Percentiles rank a stretch among this genome's conserved stretches.
Evolutionary conservation across 2,797 vertebrate species (phyloP).

Genomic region (Varecia variegata): DNA sequence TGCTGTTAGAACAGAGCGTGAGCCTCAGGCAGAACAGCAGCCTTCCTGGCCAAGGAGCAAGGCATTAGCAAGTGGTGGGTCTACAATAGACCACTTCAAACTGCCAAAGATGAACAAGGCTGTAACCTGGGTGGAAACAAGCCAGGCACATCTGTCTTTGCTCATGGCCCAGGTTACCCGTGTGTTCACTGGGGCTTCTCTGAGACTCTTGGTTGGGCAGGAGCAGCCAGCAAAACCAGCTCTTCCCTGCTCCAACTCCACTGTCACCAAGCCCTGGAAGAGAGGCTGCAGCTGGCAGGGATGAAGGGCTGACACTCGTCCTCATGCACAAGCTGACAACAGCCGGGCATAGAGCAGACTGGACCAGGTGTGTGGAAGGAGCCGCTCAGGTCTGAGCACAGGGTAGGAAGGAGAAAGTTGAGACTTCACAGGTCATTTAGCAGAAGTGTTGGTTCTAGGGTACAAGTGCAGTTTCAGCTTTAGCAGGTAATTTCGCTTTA

Average conservation of each 20-base stretch:
- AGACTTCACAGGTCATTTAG: background rate
- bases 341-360: background rate
- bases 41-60: background rate
- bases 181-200: background rate
- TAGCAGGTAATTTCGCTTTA: background rate
- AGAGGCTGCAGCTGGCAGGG: background rate
- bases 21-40: background rate
- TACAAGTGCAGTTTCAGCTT: background rate
- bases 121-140: background rate
- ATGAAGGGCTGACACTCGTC: background rate
- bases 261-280: background rate
- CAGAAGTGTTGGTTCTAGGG: too few relatives aligned
- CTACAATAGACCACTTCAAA: background rate
- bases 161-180: background rate
- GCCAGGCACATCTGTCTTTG: background rate
- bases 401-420: background rate
- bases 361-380: background rate
- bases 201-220: background rate
- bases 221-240: background rate
- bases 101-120: background rate
- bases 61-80: background rate
- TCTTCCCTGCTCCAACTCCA: background rate
- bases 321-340: background rate
- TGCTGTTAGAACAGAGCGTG: background rate
- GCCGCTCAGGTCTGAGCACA: background rate